Conservation (phyloP, 2,797 vertebrate species). For the Sebastes cheni region DNA sequence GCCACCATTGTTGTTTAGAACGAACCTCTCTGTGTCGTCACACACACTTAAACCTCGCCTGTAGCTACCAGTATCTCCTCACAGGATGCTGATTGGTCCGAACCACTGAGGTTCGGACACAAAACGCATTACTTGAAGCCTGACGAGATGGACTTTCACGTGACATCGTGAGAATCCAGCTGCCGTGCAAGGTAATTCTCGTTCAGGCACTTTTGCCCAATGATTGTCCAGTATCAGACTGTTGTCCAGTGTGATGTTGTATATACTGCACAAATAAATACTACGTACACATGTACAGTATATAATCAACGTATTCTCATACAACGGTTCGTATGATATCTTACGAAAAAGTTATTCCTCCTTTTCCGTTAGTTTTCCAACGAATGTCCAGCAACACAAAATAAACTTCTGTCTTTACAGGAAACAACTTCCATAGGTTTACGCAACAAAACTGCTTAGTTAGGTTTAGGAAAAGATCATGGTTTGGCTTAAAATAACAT, state of each 20-base stretch:
- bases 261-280: not conserved
- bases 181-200: not conserved
- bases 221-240: not conserved
- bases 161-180: not conserved
- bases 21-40: not conserved
- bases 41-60: too few relatives aligned
- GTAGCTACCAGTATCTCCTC: not conserved
- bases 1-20: not conserved
- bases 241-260: not conserved
- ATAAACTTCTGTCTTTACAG: not conserved
- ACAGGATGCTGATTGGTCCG: not conserved
- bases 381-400: not conserved
- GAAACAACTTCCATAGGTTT: not conserved
- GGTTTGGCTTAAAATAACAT: not conserved
- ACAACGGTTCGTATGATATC: not conserved
- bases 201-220: not conserved
- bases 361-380: rapidly evolving
- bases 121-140: not conserved
- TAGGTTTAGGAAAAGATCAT: not conserved
- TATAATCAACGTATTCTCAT: not conserved
- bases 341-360: too few relatives aligned
- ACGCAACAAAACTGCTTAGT: not conserved
- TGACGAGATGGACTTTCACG: not conserved
- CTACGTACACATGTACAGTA: too few relatives aligned
- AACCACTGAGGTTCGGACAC: not conserved